Evolutionary conservation across 2,888 invertebrate genomes (phyloP).

Genomic region (Antheraea assamensis): DNA sequence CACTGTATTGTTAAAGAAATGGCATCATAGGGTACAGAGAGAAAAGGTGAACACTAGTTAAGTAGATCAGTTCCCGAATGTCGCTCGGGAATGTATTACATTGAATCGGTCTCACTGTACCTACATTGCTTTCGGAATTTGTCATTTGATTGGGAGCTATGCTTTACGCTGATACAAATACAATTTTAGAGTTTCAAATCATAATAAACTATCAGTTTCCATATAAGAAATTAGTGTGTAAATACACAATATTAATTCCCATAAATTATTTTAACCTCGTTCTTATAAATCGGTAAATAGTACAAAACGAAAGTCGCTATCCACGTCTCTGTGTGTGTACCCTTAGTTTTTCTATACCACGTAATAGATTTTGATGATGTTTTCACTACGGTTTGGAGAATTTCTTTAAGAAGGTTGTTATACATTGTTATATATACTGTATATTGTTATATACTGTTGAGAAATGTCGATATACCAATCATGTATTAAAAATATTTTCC

Average conservation of each 20-base stretch:
- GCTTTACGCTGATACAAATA: background rate
- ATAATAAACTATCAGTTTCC: background rate
- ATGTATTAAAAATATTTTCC: too few species aligned
- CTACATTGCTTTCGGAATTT: conserved; percentile 31
- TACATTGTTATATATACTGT: too few species aligned
- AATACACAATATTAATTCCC: background rate
- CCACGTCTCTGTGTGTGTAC: too few species aligned
- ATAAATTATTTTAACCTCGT: too few species aligned
- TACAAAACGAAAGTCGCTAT: too few species aligned
- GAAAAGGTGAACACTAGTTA: conserved; percentile 32
- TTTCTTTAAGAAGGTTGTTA: too few species aligned
- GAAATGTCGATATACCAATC: too few species aligned
- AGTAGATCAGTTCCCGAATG: conserved; percentile 37
- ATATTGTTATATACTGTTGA: too few species aligned
- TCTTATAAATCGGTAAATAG: too few species aligned
- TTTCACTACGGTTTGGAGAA: too few species aligned
- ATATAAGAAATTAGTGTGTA: background rate
- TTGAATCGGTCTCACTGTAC: conserved; percentile 24
- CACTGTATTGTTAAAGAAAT: background rate
- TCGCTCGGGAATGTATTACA: conserved; percentile 33
- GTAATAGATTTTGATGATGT: too few species aligned
- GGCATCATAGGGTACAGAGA: background rate
- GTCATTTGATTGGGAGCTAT: background rate
- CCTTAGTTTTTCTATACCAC: too few species aligned
- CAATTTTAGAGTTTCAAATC: background rate